A percentile compares a stretch with the other conserved stretches of the same genome.
These are phyloP conservation scores for Zootoca vivipara DNA, from an alignment of 2,113 vertebrate genomes.

Conservation along the genomic window DNA sequence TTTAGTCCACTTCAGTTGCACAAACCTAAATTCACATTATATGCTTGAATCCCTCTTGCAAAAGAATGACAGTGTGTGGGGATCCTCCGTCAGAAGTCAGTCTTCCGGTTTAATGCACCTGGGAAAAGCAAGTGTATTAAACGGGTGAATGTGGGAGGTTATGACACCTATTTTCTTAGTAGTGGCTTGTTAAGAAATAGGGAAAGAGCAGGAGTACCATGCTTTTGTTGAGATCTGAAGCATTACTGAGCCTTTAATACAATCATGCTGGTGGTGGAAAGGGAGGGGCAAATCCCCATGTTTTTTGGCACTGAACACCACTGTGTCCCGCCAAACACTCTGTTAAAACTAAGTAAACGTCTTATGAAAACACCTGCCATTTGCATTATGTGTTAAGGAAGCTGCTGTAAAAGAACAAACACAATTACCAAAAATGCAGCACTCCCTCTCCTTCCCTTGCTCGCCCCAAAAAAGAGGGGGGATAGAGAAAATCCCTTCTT, in stretches of 20 bases:
- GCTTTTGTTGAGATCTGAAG: conserved; percentile 50
- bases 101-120: no score
- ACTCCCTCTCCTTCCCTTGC: no score
- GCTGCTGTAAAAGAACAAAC: neutral
- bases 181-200: neutral
- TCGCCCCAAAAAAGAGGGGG: neutral
- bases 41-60: no score
- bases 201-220: neutral
- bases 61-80: no score
- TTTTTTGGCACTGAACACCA: neutral
- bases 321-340: conserved; percentile 26
- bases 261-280: conserved; percentile 31
- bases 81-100: no score
- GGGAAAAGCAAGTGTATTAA: neutral
- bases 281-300: neutral
- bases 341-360: conserved; percentile 10
- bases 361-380: conserved; percentile 33
- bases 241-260: conserved; percentile 43
- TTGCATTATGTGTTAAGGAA: neutral
- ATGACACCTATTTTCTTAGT: neutral
- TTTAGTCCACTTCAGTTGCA: no score
- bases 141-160: neutral
- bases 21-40: no score
- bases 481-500: neutral
- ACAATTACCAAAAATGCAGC: no score